Percentiles rank a stretch among this genome's conserved stretches.
Evolutionary conservation across 2,797 vertebrate genomes (phyloP).

Genomic region (Antennarius maculatus): DNA sequence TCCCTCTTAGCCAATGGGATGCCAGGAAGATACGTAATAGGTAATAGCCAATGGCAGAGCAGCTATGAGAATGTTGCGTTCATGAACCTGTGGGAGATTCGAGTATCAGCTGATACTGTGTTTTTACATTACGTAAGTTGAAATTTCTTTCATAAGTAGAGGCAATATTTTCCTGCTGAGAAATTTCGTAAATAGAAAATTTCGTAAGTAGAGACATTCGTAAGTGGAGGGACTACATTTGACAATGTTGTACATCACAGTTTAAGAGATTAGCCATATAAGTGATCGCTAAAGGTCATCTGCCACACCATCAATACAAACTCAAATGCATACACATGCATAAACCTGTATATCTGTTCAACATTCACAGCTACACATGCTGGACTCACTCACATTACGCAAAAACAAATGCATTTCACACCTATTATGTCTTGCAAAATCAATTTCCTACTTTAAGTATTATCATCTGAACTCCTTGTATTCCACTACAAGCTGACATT

Average conservation of each 20-base stretch:
- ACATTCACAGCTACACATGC: background rate
- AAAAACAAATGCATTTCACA: slow-evolving; percentile 7
- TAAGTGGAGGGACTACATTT: no score
- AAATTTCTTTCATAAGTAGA: no score
- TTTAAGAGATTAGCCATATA: slow-evolving; percentile 51
- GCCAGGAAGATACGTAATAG: no score
- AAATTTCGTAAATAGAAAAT: no score
- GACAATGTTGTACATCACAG: slow-evolving; percentile 60
- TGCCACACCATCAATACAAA: slow-evolving; percentile 11
- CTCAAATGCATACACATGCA: background rate
- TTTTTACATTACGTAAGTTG: no score
- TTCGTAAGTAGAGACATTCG: no score
- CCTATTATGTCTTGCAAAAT: slow-evolving; percentile 40
- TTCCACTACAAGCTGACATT: slow-evolving; percentile 50
- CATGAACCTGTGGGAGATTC: no score
- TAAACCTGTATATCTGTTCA: background rate
- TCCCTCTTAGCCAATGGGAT: no score
- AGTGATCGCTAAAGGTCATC: slow-evolving; percentile 52
- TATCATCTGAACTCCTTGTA: slow-evolving; percentile 44
- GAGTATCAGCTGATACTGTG: no score
- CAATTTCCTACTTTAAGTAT: slow-evolving; percentile 64
- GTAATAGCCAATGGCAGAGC: no score
- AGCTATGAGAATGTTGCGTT: no score
- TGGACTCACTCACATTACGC: slow-evolving; percentile 8
- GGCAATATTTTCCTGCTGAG: no score